Evolutionary conservation across 2,888 invertebrate species (phyloP).

Genomic region (Acleris laterana): DNA sequence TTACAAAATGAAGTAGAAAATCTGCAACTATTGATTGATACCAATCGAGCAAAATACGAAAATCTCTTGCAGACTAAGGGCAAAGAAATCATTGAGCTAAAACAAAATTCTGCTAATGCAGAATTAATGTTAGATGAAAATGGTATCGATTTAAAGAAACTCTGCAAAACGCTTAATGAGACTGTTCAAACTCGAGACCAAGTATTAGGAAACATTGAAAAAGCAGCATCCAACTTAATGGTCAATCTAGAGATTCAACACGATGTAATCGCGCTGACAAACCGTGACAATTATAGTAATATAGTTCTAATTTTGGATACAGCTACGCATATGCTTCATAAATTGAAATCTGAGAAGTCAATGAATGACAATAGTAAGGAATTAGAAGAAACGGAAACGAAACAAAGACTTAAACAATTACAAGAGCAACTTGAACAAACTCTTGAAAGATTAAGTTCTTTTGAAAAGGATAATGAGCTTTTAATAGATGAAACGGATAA

Average conservation of each 20-base stretch:
- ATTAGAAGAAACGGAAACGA: constrained; percentile 45
- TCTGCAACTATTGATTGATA: constrained; percentile 42
- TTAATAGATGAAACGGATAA: constrained; percentile 47
- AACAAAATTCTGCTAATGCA: constrained; percentile 39
- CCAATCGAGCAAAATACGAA: constrained; percentile 42
- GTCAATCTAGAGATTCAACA: constrained; percentile 47
- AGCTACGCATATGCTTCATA: constrained; percentile 48
- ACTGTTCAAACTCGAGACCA: constrained; percentile 43
- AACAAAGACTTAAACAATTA: constrained; percentile 51
- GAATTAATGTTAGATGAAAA: constrained; percentile 46
- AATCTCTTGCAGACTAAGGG: constrained; percentile 43
- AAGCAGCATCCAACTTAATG: constrained; percentile 47
- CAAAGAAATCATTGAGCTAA: constrained; percentile 40
- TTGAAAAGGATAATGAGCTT: constrained; percentile 47
- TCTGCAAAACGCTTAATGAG: constrained; percentile 40
- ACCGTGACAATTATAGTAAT: constrained; percentile 45
- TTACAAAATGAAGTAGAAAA: constrained; percentile 41
- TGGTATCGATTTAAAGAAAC: constrained; percentile 40
- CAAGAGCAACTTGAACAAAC: constrained; percentile 51
- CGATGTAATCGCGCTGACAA: constrained; percentile 39
- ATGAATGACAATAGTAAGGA: constrained; percentile 41
- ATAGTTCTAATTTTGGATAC: constrained; percentile 56
- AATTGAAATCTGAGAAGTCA: constrained; percentile 42
- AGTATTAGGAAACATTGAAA: constrained; percentile 50
- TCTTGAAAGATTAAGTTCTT: constrained; percentile 45